Conservation (phyloP, 2,113 vertebrate genomes). For the Malurus cyaneus region DNA sequence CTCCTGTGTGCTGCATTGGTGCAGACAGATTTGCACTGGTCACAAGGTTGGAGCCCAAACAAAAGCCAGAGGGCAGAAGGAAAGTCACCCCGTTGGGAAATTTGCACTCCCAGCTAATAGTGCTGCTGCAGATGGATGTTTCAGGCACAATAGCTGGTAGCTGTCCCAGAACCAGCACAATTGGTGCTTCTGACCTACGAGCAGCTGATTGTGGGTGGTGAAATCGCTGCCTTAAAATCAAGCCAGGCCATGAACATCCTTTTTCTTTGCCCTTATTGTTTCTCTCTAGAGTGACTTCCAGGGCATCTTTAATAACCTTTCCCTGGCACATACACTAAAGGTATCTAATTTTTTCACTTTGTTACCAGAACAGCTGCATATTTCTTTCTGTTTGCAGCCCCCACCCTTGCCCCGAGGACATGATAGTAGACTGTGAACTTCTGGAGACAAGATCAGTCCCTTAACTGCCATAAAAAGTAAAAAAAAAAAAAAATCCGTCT, state of each 20-base stretch:
- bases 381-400: background rate
- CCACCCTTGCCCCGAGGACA: fast-evolving
- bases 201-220: background rate
- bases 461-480: background rate
- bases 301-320: background rate
- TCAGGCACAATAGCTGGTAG: background rate
- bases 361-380: background rate
- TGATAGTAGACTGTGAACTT: background rate
- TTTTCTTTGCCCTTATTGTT: background rate
- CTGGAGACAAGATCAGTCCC: background rate
- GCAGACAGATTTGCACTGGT: background rate
- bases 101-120: background rate
- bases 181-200: background rate
- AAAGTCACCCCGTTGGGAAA: background rate
- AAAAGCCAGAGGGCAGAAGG: conserved; percentile 24
- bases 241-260: background rate
- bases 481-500: background rate
- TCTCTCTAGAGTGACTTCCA: background rate
- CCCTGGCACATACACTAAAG: background rate
- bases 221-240: background rate
- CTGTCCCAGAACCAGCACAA: background rate
- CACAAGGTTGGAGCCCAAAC: background rate
- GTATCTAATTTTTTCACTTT: background rate
- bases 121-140: background rate
- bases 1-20: background rate